A percentile compares a stretch with the other conserved stretches of the same genome.
Conservation (phyloP, 2,113 vertebrate species). For the Psilopogon haemacephalus region DNA sequence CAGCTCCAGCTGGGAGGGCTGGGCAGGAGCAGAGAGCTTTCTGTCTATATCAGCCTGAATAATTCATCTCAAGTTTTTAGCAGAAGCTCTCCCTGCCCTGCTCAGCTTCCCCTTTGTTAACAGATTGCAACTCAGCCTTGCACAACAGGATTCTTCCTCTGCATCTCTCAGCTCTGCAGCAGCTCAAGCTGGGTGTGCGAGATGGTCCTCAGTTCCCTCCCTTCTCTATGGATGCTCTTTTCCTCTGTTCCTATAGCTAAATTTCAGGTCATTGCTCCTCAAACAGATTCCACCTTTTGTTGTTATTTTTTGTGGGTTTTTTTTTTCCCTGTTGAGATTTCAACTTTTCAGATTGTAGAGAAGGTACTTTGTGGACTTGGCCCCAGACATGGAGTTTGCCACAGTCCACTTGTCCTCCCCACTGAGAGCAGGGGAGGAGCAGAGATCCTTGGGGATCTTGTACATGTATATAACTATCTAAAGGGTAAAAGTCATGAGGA, state of each 20-base stretch:
- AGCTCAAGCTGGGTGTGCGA: background rate
- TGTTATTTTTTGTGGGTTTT: too few species aligned
- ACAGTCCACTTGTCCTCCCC: background rate
- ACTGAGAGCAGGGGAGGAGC: background rate
- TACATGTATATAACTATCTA: too few species aligned
- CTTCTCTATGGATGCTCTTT: background rate
- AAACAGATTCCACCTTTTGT: background rate
- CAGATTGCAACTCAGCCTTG: rapidly evolving
- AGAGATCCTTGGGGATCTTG: background rate
- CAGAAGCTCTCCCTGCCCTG: background rate
- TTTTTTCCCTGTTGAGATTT: background rate
- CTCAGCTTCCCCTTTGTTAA: background rate
- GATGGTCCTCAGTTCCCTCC: background rate
- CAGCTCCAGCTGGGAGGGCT: background rate
- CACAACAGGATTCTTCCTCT: background rate
- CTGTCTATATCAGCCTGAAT: background rate
- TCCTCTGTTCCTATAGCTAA: background rate
- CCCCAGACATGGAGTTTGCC: background rate
- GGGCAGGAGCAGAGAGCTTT: slow-evolving; percentile 8
- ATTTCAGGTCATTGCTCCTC: background rate
- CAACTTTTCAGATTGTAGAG: background rate
- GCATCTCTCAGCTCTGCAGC: background rate
- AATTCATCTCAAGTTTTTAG: slow-evolving; percentile 34
- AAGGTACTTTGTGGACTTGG: background rate
- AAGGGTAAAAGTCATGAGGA: too few species aligned